Evolutionary conservation across 1,140 invertebrate genomes (phyloP).

Genomic region (Aphis gossypii): DNA sequence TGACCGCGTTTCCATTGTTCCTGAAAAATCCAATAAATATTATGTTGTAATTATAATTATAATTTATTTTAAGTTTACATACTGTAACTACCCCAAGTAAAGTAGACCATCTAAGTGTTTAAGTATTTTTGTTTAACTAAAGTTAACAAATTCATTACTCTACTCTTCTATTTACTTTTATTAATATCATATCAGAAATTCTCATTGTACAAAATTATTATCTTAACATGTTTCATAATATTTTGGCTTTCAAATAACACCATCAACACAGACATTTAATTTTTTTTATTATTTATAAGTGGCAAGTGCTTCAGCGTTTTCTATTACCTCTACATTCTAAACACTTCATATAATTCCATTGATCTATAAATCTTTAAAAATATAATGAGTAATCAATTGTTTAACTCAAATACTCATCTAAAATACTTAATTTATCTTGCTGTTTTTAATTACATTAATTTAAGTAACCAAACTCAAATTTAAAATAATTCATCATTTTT

Average conservation of each 20-base stretch:
- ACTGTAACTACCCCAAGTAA: too few relatives aligned
- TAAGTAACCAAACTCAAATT: background rate
- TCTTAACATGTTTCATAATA: too few relatives aligned
- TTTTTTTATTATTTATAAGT: too few relatives aligned
- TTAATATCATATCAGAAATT: background rate
- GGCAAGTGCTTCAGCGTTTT: too few relatives aligned
- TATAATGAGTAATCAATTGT: background rate
- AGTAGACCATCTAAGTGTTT: background rate
- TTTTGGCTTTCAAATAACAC: too few relatives aligned
- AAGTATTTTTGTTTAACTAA: background rate
- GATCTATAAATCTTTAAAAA: too few relatives aligned
- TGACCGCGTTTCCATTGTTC: constrained; percentile 97
- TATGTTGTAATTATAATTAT: background rate
- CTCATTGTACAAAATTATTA: too few relatives aligned
- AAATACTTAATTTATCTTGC: background rate
- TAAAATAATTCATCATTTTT: too few relatives aligned
- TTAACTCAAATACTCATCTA: background rate
- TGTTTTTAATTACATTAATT: background rate
- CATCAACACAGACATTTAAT: too few relatives aligned
- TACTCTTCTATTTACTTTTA: background rate
- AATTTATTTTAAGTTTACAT: background rate
- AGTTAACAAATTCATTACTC: background rate
- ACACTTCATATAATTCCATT: too few relatives aligned
- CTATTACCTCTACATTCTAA: too few relatives aligned
- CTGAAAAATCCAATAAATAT: constrained; percentile 65